A percentile compares a stretch with the other conserved stretches of the same genome.
These are phyloP conservation scores for Cheilosia vernalis DNA, from an alignment of 2,888 invertebrate genomes.

Conservation along the genomic window DNA sequence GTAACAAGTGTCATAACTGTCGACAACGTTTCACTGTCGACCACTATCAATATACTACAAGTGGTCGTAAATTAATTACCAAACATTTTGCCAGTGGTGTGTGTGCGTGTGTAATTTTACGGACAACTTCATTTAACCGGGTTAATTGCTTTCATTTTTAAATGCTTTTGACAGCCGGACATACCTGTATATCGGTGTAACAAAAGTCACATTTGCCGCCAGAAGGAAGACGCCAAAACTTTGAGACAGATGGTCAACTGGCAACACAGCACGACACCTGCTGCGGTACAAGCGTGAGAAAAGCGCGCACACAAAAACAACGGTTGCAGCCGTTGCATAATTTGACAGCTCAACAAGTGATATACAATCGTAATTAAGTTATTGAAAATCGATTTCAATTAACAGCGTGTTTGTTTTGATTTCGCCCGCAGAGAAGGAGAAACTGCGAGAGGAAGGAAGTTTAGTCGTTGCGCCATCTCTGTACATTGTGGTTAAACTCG, in stretches of 20 bases:
- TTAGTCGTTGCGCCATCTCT: conserved; percentile 51
- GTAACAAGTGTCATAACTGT: conserved; percentile 62
- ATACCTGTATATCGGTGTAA: conserved; percentile 8
- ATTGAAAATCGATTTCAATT: conserved; percentile 74
- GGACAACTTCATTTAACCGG: conserved; percentile 49
- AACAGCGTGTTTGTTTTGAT: conserved; percentile 67
- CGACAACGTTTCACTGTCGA: conserved; percentile 42
- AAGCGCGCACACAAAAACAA: conserved; percentile 15
- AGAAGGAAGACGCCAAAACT: conserved; percentile 66
- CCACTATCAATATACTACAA: background rate
- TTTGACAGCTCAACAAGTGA: conserved; percentile 70
- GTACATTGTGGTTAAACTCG: conserved; percentile 56
- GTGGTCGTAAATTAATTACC: conserved; percentile 57
- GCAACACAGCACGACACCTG: conserved; percentile 51
- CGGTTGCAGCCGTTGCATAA: conserved; percentile 66
- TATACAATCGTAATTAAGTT: conserved; percentile 72
- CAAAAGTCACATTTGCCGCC: conserved; percentile 29
- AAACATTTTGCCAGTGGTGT: conserved; percentile 4
- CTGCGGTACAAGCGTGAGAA: conserved; percentile 56
- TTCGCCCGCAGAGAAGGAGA: conserved; percentile 44
- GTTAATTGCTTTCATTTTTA: conserved; percentile 59
- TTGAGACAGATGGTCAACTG: conserved; percentile 64
- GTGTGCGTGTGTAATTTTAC: conserved; percentile 22
- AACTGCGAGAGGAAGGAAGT: conserved; percentile 44
- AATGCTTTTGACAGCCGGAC: conserved; percentile 32